phyloP scores from a whole-genome alignment of 2,888 invertebrate species.

The Cryptops parisi region DNA sequence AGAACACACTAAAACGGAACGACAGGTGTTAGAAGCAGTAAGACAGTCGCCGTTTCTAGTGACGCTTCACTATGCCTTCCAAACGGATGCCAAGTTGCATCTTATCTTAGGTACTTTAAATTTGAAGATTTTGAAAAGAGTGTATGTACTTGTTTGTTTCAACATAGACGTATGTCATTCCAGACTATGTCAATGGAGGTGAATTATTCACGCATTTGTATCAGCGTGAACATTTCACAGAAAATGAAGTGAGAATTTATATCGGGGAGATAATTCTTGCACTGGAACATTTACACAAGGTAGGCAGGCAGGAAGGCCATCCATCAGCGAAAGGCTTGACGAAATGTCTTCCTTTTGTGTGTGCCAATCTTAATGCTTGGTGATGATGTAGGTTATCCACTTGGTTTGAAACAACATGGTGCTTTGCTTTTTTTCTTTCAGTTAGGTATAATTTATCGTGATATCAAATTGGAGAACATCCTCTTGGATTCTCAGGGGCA shows the following conservation, averaged over 20 bases:
- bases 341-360: too few species aligned
- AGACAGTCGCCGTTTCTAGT: conserved; percentile 90
- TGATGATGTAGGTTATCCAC: too few species aligned
- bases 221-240: conserved; percentile 81
- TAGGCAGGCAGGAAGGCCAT: too few species aligned
- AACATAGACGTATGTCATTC: conserved; percentile 31
- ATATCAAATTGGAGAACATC: conserved; percentile 95
- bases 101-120: conserved; percentile 68
- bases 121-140: background rate
- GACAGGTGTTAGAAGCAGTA: conserved; percentile 91
- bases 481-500: conserved; percentile 86
- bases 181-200: conserved; percentile 95
- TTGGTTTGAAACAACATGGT: background rate
- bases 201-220: conserved; percentile 95
- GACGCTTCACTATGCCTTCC: conserved; percentile 95
- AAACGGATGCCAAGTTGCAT: conserved; percentile 91
- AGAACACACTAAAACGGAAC: conserved; percentile 92
- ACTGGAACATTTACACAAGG: conserved; percentile 86
- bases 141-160: too few species aligned
- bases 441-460: conserved; percentile 94
- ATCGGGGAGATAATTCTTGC: conserved; percentile 93
- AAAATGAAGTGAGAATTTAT: conserved; percentile 79
- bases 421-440: conserved; percentile 35
- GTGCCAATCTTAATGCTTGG: too few species aligned
- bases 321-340: too few species aligned